Conservation (phyloP, 2,797 vertebrate genomes). For the Melanogrammus aeglefinus region DNA sequence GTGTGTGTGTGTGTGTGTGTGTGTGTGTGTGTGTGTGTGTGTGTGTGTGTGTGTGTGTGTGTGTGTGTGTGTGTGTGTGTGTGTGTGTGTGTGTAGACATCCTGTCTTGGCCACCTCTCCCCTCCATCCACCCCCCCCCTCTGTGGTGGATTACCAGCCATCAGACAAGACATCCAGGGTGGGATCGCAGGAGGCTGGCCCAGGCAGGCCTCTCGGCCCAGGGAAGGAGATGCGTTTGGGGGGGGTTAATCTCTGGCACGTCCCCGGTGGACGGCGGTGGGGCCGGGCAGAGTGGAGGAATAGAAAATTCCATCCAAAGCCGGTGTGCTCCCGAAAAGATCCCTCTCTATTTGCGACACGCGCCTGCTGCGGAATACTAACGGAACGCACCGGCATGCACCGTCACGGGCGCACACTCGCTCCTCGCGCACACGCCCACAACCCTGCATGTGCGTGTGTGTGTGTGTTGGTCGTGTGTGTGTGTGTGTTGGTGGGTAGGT, state of each 20-base stretch:
- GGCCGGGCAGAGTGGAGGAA: constrained; percentile 41
- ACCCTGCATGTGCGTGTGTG: background rate
- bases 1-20: constrained; percentile 52
- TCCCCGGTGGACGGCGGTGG: constrained; percentile 68
- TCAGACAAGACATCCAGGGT: too few relatives aligned
- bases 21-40: constrained; percentile 48
- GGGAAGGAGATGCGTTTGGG: background rate
- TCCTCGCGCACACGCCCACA: background rate
- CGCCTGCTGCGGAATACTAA: constrained; percentile 32
- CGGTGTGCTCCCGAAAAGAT: constrained; percentile 40
- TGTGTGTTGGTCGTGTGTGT: background rate
- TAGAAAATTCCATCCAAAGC: constrained; percentile 15
- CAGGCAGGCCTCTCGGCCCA: background rate
- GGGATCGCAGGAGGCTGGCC: too few relatives aligned
- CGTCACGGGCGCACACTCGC: background rate
- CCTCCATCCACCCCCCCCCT: background rate
- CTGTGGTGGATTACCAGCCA: too few relatives aligned
- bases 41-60: constrained; percentile 52
- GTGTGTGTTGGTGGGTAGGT: background rate
- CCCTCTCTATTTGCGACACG: constrained; percentile 42
- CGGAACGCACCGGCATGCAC: background rate
- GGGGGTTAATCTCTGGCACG: constrained; percentile 88
- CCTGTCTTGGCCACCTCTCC: background rate
- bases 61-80: constrained; percentile 54
- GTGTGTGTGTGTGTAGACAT: constrained; percentile 51